A percentile compares a stretch with the other conserved stretches of the same genome.
Conservation (phyloP, 2,888 invertebrate genomes). For the Branchellion lobata region DNA sequence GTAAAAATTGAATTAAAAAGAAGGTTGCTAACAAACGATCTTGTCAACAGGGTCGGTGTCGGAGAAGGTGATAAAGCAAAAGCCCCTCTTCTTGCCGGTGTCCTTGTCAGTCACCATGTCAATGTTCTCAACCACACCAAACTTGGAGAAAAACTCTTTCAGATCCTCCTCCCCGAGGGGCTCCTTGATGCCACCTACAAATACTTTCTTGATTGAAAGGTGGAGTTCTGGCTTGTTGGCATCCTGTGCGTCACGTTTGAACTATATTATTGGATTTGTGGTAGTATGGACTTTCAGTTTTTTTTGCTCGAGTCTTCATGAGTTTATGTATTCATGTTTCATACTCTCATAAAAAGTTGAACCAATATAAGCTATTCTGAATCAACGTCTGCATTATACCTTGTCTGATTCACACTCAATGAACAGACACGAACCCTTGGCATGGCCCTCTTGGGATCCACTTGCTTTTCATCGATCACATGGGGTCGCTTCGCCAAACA, state of each 20-base stretch:
- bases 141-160: slow-evolving; percentile 64
- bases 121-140: slow-evolving; percentile 78
- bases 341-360: background rate
- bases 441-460: slow-evolving; percentile 94
- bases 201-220: slow-evolving; percentile 88
- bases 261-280: background rate
- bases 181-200: slow-evolving; percentile 89
- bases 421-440: slow-evolving; percentile 68
- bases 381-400: background rate
- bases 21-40: slow-evolving; percentile 77
- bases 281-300: no score
- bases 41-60: slow-evolving; percentile 96
- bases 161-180: slow-evolving; percentile 87
- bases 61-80: slow-evolving; percentile 93
- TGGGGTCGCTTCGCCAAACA: slow-evolving; percentile 81
- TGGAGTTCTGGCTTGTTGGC: slow-evolving; percentile 81
- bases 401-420: background rate
- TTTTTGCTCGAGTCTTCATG: background rate
- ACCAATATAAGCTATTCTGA: background rate
- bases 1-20: background rate
- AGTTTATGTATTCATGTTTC: background rate
- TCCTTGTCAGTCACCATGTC: slow-evolving; percentile 88
- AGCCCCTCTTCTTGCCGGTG: slow-evolving; percentile 88
- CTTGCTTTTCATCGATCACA: slow-evolving; percentile 86
- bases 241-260: slow-evolving; percentile 55